Base-by-base conservation (phyloP, 1,140 invertebrate species). In the Brachionus sp. region DNA sequence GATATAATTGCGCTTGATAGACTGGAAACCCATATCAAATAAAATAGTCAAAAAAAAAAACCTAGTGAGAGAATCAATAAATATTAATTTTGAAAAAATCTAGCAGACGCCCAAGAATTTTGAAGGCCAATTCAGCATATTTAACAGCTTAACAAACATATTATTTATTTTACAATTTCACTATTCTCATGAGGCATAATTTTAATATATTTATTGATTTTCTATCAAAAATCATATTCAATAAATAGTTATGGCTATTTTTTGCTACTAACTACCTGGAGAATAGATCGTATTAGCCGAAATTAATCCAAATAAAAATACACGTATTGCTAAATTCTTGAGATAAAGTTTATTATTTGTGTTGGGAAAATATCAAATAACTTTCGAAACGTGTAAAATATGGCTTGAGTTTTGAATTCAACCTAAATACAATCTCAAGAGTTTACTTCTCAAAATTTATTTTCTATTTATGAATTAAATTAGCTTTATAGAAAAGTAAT, bases 401-500 rank as follows among this genome's bases (percentile, higher is more conserved):
- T 39, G 66, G 37, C 66, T 70, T 70, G 35, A 70, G 37, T 70
- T 70, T 70, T 39, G 66, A 37, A 57, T 70, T 70, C 66, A 70
- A 70, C 66, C 66, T 70, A 70, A 70, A 70, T 70, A 16, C 37
- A 39, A 70, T 70, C 66, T 70, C 66, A 39, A 70, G 66, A 42
- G 66, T 37, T 37, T 39, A n/a, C 16, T 39, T 19, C 9, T 39
- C 33, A 33, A 70, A 37, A 39, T 39, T 33, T 13, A 16, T 44
- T 70, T 39, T 35, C 9, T 7, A 29, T 68, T 35, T 68, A 35
- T 23, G 29, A 39, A 39, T 39, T 37, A 37, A 66, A 57, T 57
- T 57, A 57, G 50, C 50, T 57, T 25, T 19, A 57, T 57, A 57
- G 50, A 23, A 57, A 57, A 57, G 50, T 57, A 57, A 57, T 57